phyloP scores from a whole-genome alignment of 2,797 vertebrate species.

The Enteromius mattozi region DNA sequence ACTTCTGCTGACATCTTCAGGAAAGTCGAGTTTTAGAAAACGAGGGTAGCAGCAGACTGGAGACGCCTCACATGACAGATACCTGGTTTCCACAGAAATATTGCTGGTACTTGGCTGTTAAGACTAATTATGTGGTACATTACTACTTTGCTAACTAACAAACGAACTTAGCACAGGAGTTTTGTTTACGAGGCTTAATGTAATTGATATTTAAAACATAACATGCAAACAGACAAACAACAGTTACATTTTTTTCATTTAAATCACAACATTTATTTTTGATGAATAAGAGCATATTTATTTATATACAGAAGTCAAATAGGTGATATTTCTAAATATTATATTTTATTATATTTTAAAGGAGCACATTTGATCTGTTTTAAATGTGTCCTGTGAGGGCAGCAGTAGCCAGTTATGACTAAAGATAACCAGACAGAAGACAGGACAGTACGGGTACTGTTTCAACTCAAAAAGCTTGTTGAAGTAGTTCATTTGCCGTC shows the following conservation, averaged over 20 bases:
- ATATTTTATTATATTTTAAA: background rate
- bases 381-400: slow-evolving; percentile 41
- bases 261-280: background rate
- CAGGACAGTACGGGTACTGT: slow-evolving; percentile 2
- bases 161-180: background rate
- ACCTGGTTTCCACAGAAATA: background rate
- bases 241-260: background rate
- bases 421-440: slow-evolving; percentile 30
- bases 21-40: slow-evolving; percentile 44
- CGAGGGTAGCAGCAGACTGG: slow-evolving; percentile 23
- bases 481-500: slow-evolving; percentile 20
- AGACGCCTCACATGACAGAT: slow-evolving; percentile 32
- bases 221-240: background rate
- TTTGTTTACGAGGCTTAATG: background rate
- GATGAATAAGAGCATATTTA: background rate
- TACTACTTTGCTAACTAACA: background rate
- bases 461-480: slow-evolving; percentile 27
- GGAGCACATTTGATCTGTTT: slow-evolving; percentile 30
- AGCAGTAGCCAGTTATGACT: slow-evolving; percentile 46
- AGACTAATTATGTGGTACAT: background rate
- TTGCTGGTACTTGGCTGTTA: background rate
- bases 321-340: background rate
- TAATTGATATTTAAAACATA: background rate
- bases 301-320: background rate
- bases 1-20: slow-evolving; percentile 50